These are phyloP conservation scores for Drosophila navojoa DNA, from an alignment of 1,140 invertebrate species.

Conservation along the genomic window DNA sequence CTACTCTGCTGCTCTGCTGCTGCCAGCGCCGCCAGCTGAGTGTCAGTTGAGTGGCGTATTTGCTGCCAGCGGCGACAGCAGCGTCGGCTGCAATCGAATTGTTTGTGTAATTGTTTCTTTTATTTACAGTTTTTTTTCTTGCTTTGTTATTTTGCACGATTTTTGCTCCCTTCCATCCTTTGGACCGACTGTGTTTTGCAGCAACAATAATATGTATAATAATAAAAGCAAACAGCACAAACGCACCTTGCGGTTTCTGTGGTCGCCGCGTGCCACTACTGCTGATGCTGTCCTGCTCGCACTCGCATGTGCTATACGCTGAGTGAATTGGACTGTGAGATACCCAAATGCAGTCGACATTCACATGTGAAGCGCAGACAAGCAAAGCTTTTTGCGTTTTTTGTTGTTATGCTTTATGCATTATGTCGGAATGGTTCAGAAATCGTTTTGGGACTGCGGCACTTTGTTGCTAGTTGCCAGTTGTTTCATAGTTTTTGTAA, in stretches of 20 bases:
- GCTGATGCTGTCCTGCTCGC: slow-evolving; percentile 5
- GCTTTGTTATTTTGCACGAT: slow-evolving; percentile 19
- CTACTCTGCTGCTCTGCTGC: background rate
- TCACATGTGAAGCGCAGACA: slow-evolving; percentile 28
- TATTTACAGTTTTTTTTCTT: slow-evolving; percentile 3
- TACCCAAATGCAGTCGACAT: slow-evolving; percentile 33
- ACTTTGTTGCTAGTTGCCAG: slow-evolving; percentile 47
- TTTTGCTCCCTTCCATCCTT: slow-evolving; percentile 20
- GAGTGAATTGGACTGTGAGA: slow-evolving; percentile 74
- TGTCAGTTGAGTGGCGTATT: slow-evolving; percentile 57
- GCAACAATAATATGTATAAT: slow-evolving; percentile 49
- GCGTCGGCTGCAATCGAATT: slow-evolving; percentile 49
- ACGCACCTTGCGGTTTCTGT: slow-evolving; percentile 79
- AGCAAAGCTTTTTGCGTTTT: background rate
- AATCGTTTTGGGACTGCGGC: slow-evolving; percentile 52
- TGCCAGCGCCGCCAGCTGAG: slow-evolving; percentile 34
- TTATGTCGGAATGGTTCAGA: slow-evolving; percentile 52
- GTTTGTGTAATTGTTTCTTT: slow-evolving; percentile 54
- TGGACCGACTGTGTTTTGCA: slow-evolving; percentile 54
- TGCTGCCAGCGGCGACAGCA: slow-evolving; percentile 44
- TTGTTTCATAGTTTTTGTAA: slow-evolving; percentile 47
- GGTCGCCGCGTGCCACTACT: slow-evolving; percentile 45
- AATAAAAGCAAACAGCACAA: slow-evolving; percentile 52
- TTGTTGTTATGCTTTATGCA: slow-evolving; percentile 27
- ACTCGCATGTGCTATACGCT: background rate